Conservation (phyloP, 1,140 invertebrate genomes). For the Cyphomyrmex costatus region DNA sequence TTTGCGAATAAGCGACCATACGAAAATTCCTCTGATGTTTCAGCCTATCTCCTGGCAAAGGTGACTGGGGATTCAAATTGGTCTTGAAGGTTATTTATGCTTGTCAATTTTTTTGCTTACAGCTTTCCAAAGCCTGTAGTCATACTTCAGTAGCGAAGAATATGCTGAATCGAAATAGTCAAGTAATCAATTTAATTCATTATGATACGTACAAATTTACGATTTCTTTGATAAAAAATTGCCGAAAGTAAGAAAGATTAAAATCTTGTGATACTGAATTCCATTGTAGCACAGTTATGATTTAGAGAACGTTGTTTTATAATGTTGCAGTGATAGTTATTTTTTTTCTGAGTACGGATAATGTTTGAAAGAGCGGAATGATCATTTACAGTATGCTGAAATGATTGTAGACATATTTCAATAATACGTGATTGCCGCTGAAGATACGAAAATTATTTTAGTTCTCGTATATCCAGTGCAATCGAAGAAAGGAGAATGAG, state of each 20-base stretch:
- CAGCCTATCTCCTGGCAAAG: constrained; percentile 51
- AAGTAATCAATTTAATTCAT: constrained; percentile 14
- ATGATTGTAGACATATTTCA: background rate
- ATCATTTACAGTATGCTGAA: background rate
- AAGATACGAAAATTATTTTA: constrained; percentile 17
- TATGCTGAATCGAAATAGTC: constrained; percentile 20
- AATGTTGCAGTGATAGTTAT: constrained; percentile 2
- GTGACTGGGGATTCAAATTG: constrained; percentile 60
- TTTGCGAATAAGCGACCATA: constrained; percentile 35
- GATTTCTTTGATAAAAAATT: constrained; percentile 3
- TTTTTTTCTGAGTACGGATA: background rate
- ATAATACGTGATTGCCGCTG: background rate
- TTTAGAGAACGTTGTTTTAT: constrained; percentile 14
- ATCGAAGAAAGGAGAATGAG: constrained; percentile 44
- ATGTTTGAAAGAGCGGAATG: constrained; percentile 11
- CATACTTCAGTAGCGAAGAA: constrained; percentile 47
- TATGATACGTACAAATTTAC: constrained; percentile 6
- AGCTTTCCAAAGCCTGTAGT: constrained; percentile 26
- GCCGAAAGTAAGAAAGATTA: background rate
- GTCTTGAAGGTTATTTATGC: background rate
- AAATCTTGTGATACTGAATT: constrained; percentile 1
- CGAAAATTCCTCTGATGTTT: constrained; percentile 56
- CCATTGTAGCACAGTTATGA: background rate
- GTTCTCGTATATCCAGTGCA: background rate
- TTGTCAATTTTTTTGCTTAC: background rate